A percentile compares a stretch with the other conserved stretches of the same genome.
phyloP scores from a whole-genome alignment of 1,140 invertebrate genomes.

The Aphelinus atriplicis region DNA sequence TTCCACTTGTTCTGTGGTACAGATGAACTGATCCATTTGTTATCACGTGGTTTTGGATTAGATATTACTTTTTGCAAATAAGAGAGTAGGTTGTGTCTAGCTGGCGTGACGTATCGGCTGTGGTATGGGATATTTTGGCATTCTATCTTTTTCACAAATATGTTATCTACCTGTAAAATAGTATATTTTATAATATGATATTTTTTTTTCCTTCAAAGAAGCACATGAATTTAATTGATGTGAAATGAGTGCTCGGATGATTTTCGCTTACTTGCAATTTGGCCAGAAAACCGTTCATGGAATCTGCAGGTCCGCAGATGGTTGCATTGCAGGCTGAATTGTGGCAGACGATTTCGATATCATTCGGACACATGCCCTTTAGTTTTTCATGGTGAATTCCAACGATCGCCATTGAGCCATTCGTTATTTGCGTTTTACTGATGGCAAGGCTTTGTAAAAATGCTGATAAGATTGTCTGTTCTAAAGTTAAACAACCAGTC shows the following conservation, averaged over 20 bases:
- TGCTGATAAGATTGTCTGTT: slow-evolving; percentile 81
- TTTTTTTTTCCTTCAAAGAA: too few species aligned
- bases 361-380: slow-evolving; percentile 62
- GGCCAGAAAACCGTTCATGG: slow-evolving; percentile 58
- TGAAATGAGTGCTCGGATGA: too few species aligned
- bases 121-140: slow-evolving; percentile 80
- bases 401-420: slow-evolving; percentile 87
- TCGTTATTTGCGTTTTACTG: slow-evolving; percentile 78
- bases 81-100: slow-evolving; percentile 75
- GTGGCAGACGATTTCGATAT: slow-evolving; percentile 77
- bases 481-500: slow-evolving; percentile 79
- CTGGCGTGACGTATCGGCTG: slow-evolving; percentile 72
- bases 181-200: too few species aligned
- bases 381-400: slow-evolving; percentile 73
- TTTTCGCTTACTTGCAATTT: slow-evolving; percentile 60
- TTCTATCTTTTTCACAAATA: slow-evolving; percentile 80
- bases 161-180: slow-evolving; percentile 69
- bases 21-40: slow-evolving; percentile 89
- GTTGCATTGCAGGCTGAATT: slow-evolving; percentile 77
- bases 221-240: too few species aligned
- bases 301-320: slow-evolving; percentile 74
- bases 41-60: slow-evolving; percentile 74
- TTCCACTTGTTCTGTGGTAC: slow-evolving; percentile 82
- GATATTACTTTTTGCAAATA: slow-evolving; percentile 79
- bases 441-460: slow-evolving; percentile 89